Evolutionary conservation across 2,797 vertebrate species (phyloP).

Genomic region (Pseudomugil tenellus): DNA sequence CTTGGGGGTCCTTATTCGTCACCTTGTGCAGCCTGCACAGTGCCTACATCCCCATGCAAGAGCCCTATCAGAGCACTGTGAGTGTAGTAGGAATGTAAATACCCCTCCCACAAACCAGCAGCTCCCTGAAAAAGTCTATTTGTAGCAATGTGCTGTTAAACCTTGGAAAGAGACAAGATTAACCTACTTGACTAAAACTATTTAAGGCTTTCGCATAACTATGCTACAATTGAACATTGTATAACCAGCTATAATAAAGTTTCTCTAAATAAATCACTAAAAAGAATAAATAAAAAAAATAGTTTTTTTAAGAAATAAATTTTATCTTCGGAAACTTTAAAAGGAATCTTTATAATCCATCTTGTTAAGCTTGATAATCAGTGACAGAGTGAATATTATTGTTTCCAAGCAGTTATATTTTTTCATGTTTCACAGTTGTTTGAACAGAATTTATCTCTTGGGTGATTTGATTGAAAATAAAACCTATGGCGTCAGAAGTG

Average conservation of each 20-base stretch:
- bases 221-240: not conserved
- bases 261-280: not conserved
- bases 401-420: not conserved
- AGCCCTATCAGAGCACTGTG: conserved; percentile 58
- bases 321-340: not conserved
- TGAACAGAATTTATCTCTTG: not conserved
- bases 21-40: conserved; percentile 35
- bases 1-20: conserved; percentile 80
- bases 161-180: conserved; percentile 31
- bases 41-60: conserved; percentile 21
- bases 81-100: conserved; percentile 67
- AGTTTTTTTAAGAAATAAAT: not conserved
- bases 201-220: conserved; percentile 43
- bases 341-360: not conserved
- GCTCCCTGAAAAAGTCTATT: conserved; percentile 62
- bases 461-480: not conserved
- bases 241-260: not conserved
- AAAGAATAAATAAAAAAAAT: not conserved
- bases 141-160: conserved; percentile 51
- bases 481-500: no score
- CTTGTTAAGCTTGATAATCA: not conserved
- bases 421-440: not conserved
- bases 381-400: not conserved
- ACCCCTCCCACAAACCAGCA: conserved; percentile 37
- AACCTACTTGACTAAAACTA: conserved; percentile 54